Conservation (phyloP, 1,140 invertebrate genomes). For the Euwallacea fornicatus region DNA sequence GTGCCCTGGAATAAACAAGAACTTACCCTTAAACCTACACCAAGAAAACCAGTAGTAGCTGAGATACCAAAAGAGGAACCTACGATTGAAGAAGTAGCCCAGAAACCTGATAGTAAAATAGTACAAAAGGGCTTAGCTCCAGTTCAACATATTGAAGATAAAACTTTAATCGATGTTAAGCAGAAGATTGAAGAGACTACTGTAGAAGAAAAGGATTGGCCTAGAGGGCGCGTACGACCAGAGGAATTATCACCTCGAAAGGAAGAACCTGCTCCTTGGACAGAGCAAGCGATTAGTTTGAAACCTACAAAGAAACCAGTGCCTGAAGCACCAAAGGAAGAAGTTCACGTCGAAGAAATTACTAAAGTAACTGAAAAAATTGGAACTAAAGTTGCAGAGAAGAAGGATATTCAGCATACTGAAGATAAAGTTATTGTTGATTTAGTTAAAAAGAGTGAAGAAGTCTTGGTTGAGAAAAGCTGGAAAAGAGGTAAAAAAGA, state of each 20-base stretch:
- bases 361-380: slow-evolving; percentile 38
- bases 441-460: slow-evolving; percentile 8
- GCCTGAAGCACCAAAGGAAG: slow-evolving; percentile 11
- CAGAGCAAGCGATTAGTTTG: slow-evolving; percentile 53
- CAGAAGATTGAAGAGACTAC: slow-evolving; percentile 2
- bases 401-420: slow-evolving; percentile 21
- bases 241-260: slow-evolving; percentile 46
- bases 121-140: not conserved
- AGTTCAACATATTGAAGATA: slow-evolving; percentile 20
- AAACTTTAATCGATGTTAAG: not conserved
- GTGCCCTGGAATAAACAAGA: slow-evolving; percentile 55
- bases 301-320: slow-evolving; percentile 47
- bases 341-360: slow-evolving; percentile 38
- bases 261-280: slow-evolving; percentile 51
- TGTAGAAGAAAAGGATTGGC: not conserved
- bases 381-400: slow-evolving; percentile 15
- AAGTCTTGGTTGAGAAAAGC: slow-evolving; percentile 16
- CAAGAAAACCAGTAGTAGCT: not conserved
- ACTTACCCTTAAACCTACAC: slow-evolving; percentile 52
- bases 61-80: not conserved
- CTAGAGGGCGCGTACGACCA: slow-evolving; percentile 42
- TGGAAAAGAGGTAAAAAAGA: slow-evolving; percentile 34
- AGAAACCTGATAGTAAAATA: not conserved
- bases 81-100: not conserved
- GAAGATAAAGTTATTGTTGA: slow-evolving; percentile 29